Evolutionary conservation across 2,797 vertebrate genomes (phyloP).

Genomic region (Labroides dimidiatus): DNA sequence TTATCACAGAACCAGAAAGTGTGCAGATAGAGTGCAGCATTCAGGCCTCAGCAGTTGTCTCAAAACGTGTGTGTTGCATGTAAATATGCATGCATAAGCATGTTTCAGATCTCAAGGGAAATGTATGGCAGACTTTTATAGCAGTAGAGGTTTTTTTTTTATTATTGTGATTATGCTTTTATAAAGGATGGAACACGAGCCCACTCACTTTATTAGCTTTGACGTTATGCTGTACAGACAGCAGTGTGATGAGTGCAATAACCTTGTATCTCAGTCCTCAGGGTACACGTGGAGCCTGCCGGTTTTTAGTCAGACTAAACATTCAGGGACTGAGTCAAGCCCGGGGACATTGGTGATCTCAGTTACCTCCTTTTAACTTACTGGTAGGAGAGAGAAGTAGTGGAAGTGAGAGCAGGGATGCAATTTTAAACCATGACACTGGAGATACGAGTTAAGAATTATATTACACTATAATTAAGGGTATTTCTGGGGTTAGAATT

Average conservation of each 20-base stretch:
- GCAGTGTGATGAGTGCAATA: constrained; percentile 21
- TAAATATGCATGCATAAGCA: constrained; percentile 64
- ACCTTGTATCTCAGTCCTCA: constrained; percentile 44
- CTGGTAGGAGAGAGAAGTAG: neutral
- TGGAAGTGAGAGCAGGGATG: neutral
- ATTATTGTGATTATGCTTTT: constrained; percentile 65
- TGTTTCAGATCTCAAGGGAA: constrained; percentile 57
- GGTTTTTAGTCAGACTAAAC: constrained; percentile 28
- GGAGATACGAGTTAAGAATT: neutral
- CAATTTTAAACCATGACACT: too few relatives aligned
- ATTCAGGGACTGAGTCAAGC: constrained; percentile 41
- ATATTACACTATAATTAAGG: constrained; percentile 35
- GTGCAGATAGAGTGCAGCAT: constrained; percentile 67
- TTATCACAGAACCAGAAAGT: constrained; percentile 60
- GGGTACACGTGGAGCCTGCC: constrained; percentile 9
- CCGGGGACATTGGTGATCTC: constrained; percentile 38
- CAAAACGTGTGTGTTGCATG: constrained; percentile 10
- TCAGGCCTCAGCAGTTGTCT: constrained; percentile 65
- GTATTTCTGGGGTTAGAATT: constrained; percentile 42
- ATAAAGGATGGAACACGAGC: constrained; percentile 36
- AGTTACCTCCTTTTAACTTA: constrained; percentile 56
- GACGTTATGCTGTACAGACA: constrained; percentile 39
- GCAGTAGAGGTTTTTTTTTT: constrained; percentile 67
- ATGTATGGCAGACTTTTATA: constrained; percentile 49
- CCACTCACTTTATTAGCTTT: constrained; percentile 50